Evolutionary conservation across 2,888 invertebrate species (phyloP), one percentile per base, ranked within the genome.

Genomic region (Limulus polyphemus): DNA sequence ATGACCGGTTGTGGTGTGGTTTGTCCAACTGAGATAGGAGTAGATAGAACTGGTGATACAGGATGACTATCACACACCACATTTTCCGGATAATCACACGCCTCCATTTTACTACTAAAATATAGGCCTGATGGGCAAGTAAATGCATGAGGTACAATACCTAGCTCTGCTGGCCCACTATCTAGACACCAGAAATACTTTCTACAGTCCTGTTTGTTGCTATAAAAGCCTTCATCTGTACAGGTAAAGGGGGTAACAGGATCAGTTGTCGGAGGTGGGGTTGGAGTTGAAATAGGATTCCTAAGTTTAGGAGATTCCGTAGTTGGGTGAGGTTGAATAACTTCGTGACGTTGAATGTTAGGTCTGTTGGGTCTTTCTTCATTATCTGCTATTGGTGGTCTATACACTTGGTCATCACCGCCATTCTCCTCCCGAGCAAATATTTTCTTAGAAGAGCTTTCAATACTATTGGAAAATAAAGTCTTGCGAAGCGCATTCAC

Each of bases 111-210:
- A 72, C 90, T 90, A 78, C 92, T 93, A 78, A 93, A 93, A 74
- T 86, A 89, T 11, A 93, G 79, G 47, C 91, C 91, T 62, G 92
- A 90, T 7, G 93, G 93, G 73, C 93, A 93, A 0, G 91, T 93
- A 74, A 93, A 93, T 74, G 88, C 88, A 79, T 93, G 90, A 0
- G 90, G 91, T 7, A 93, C 88, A 57, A 93, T 86, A 66, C 92
- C 93, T 16, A 90, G 81, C 72, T 90, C 88, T 0, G 91, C 88
- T 10, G 72, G 72, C 11, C 72, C 72, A 0, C 91, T 88, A 74
- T 90, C 90, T 68, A 93, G 79, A 74, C 93, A 93, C 92, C 93
- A 93, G 79, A 89, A 93, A 74, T 93, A 93, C 75, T 92, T 92
- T 75, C 91, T 90, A 77, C 93, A 93, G 76, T 93, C 92, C 52